Base-by-base conservation (phyloP, 2,888 invertebrate species). In the Darwinula stevensoni region DNA sequence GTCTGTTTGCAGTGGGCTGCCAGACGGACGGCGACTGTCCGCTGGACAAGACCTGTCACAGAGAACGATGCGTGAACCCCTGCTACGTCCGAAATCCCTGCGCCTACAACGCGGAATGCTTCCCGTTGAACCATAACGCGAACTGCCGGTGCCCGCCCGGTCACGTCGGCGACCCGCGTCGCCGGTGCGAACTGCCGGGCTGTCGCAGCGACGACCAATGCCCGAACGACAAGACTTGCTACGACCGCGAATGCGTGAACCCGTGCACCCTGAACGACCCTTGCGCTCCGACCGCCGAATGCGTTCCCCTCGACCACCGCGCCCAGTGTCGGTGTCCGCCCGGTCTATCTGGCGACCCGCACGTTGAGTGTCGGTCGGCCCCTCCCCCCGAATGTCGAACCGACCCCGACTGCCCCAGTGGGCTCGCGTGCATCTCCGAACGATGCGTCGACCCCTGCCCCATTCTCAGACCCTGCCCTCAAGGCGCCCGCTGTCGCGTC, bases 381-480 rank as follows among this genome's bases (percentile, higher is more conserved):
- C 22, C 6, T 9, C 6, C 9, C 9, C 22, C 29, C 9, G 28
- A 28, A n/a, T 86, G 84, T 48, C 63, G 62, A 26, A 60, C 64
- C 38, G 82, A 84, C 44, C 63, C 62, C 0, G 82, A 84, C 40
- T 84, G 84, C 49, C 67, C 76, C 28, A 55, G 67, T 2, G 60
- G 62, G 42, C 54, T 69, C 36, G 80, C 80, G 4, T 84, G 84
- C 44, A 61, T 84, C 36, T 67, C 67, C 43, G 63, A 65, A 33
- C 67, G 64, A 47, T 84, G 84, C 44, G 68, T 70, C 39, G 67
- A 82, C 50, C 78, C 82, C 4, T 84, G 84, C 45, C 49, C 59
- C 3, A 61, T 62, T 5, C 9, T 12, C 5, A 6, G 11, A 5
- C 28, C 28, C 14, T 22, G 28, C 34, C 32, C 17, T 14, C 30